These are phyloP conservation scores for Carpatolechia fugitivella DNA, from an alignment of 2,888 invertebrate genomes.

Conservation along the genomic window DNA sequence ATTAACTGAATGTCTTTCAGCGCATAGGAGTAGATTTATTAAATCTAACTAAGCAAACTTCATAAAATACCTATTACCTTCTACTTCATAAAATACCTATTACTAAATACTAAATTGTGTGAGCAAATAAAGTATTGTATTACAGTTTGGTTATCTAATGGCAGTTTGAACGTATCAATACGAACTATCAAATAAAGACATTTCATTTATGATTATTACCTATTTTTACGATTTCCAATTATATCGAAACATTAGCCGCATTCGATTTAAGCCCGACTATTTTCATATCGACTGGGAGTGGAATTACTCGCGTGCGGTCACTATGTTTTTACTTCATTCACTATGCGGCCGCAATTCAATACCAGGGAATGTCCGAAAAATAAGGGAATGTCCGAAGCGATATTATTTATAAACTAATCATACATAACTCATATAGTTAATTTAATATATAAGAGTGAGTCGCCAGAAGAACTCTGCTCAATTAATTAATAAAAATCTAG, in stretches of 20 bases:
- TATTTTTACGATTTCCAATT: not conserved
- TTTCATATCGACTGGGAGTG: constrained; percentile 23
- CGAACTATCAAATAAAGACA: not conserved
- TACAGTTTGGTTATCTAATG: not conserved
- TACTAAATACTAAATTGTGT: too few relatives aligned
- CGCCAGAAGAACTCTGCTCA: too few relatives aligned
- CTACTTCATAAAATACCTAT: too few relatives aligned
- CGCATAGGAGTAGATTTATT: too few relatives aligned
- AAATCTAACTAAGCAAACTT: too few relatives aligned
- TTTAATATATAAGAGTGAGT: too few relatives aligned
- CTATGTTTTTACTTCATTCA: constrained; percentile 22
- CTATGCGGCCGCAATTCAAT: constrained; percentile 18
- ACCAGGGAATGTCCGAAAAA: not conserved
- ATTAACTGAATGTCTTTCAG: too few relatives aligned
- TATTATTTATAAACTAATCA: too few relatives aligned
- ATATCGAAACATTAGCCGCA: constrained; percentile 14
- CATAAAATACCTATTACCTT: too few relatives aligned
- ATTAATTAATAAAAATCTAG: too few relatives aligned
- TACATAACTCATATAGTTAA: too few relatives aligned
- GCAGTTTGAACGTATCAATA: not conserved
- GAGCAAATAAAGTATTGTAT: too few relatives aligned
- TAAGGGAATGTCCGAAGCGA: not conserved
- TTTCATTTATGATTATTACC: not conserved
- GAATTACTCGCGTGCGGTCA: constrained; percentile 25
- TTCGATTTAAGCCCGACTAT: constrained; percentile 23